These are phyloP conservation scores for Drosophila peninsularis DNA, from an alignment of 2,888 invertebrate genomes.

Conservation along the genomic window DNA sequence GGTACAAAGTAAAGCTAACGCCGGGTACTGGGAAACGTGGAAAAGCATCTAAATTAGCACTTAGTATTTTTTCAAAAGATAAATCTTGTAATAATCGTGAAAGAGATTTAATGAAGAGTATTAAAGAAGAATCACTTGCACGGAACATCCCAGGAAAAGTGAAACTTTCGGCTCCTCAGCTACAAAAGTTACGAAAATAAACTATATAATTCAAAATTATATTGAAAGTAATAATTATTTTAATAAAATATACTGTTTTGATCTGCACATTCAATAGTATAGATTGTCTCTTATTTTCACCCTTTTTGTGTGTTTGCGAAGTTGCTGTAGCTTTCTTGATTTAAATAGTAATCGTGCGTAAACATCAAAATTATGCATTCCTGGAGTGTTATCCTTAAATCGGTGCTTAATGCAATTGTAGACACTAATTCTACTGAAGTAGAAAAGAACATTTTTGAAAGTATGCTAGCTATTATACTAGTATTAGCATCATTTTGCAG, in stretches of 20 bases:
- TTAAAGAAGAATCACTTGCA: constrained; percentile 96
- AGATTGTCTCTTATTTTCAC: too few relatives aligned
- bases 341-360: too few relatives aligned
- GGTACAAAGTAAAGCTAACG: constrained; percentile 96
- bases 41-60: constrained; percentile 96
- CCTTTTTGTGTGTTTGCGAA: too few relatives aligned
- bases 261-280: background rate
- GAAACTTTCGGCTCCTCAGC: constrained; percentile 94
- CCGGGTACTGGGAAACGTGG: constrained; percentile 98
- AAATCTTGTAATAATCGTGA: constrained; percentile 91
- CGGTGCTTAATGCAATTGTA: too few relatives aligned
- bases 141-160: constrained; percentile 99
- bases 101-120: constrained; percentile 94
- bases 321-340: too few relatives aligned
- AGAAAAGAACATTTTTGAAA: too few relatives aligned
- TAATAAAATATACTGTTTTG: background rate
- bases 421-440: too few relatives aligned
- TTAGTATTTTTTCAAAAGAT: constrained; percentile 94
- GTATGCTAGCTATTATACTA: too few relatives aligned
- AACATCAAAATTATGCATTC: too few relatives aligned
- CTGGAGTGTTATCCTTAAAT: too few relatives aligned
- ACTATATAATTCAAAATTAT: background rate
- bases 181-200: constrained; percentile 89
- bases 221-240: background rate
- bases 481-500: too few relatives aligned